Base-by-base conservation (phyloP, 1,140 invertebrate genomes). In the Bombyx mandarina region DNA sequence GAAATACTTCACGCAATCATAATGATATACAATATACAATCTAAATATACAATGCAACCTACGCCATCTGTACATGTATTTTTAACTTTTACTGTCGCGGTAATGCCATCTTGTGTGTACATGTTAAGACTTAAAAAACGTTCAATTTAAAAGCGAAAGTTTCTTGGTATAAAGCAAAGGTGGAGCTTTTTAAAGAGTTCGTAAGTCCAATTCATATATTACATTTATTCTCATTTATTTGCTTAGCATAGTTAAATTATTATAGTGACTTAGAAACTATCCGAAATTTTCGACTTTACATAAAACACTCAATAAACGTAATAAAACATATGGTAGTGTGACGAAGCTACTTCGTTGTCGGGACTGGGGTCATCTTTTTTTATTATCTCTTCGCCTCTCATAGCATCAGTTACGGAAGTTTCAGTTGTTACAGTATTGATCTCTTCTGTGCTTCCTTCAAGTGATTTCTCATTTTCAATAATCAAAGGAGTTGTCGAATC, bases 261-360 rank as follows among this genome's bases (percentile, higher is more conserved):
- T 26, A 45, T 22, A 9, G 6, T 54, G 7, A 52, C 22, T 42
- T 43, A 52, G 45, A 42, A 45, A 56, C 47, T 54, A 12, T 1
- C 18, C 42, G 10, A 54, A 44, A 26, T 52, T n/a, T 42, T 49
- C 43, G 47, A 48, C 26, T 49, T 47, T 53, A 52, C 57, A 44
- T 65, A 35, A 35, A 35, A 35, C 70, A 81, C 56, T 69, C 80
- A 55, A 35, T 69, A 71, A 63, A 82, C 67, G 53, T 81, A 86
- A 59, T 83, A 82, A 56, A 82, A 61, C 65, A 69, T 78, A 63
- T 74, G 75, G 54, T 78, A 86, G 63, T 77, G 82, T 18, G 83
- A 86, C 9, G 83, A 83, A 42, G 81, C 77, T 57, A 71, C 76
- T 60, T 83, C 78, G 22, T 80, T 78, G 52, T 86, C 83, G 0